Evolutionary conservation across 2,113 vertebrate species (phyloP).

Genomic region (Suncus etruscus): DNA sequence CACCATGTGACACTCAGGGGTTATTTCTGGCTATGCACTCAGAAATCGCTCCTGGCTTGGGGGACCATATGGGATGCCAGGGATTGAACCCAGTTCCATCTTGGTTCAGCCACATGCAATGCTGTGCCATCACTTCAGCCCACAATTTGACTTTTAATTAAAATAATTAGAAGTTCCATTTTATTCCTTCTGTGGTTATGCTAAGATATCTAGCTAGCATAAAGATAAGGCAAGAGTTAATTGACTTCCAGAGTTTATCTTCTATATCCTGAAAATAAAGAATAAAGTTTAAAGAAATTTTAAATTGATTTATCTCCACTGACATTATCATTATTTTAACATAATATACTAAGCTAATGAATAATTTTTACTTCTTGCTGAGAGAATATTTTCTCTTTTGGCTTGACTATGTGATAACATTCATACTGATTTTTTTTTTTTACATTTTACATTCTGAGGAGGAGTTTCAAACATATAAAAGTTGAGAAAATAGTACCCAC

Average conservation of each 20-base stretch:
- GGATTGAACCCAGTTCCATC: too few relatives aligned
- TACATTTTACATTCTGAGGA: neutral
- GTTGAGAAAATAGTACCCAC: neutral
- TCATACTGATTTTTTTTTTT: neutral
- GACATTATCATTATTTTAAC: neutral
- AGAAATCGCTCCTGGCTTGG: too few relatives aligned
- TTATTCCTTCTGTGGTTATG: neutral
- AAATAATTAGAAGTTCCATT: neutral
- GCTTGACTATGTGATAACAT: conserved; percentile 22
- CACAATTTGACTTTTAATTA: too few relatives aligned
- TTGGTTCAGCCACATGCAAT: too few relatives aligned
- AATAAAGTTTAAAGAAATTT: neutral
- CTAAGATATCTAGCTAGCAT: neutral
- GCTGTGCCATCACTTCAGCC: too few relatives aligned
- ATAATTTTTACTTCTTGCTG: neutral
- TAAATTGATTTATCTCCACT: neutral
- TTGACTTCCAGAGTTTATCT: neutral
- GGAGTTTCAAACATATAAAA: conserved; percentile 21
- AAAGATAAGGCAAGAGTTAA: conserved; percentile 38
- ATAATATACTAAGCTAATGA: neutral
- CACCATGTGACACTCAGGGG: too few relatives aligned
- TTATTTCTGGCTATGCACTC: too few relatives aligned
- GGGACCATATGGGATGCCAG: too few relatives aligned
- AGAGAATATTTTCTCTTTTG: neutral
- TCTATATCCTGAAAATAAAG: neutral